Base-by-base conservation (phyloP, 2,797 vertebrate species). In the Pipistrellus nathusii region DNA sequence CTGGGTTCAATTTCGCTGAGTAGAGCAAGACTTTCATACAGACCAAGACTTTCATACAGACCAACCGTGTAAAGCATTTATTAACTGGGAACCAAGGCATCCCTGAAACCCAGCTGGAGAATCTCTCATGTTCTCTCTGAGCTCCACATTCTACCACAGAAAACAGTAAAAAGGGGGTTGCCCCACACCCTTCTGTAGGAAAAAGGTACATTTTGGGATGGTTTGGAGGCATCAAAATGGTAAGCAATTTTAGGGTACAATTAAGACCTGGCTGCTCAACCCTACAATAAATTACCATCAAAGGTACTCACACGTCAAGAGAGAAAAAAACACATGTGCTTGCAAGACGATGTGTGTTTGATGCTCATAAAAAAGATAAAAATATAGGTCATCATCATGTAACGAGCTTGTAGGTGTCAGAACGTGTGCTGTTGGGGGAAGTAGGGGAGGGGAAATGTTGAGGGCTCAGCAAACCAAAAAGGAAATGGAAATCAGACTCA, bases 361-460 rank as follows among this genome's bases (percentile, higher is more conserved):
- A 98, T 98, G 98, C 98, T 98, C 97, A 98, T 98, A 98, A 98
- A 98, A 98, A 95, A 64, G 88, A 97, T 98, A 98, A 97, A 98
- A 97, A 97, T 81, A 97, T 97, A 98, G 97, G 97, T 97, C 97
- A 97, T 97, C 93, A 97, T 97, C 97, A 93, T 92, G 95, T 96
- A 92, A 97, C 23, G 73, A 97, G 96, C 97, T 97, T 95, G 80
- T 73, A 92, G 92, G 96, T 97, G 97, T 97, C 96, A 83, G 96
- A 85, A 91, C 95, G 69, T 73, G 66, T 1, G 38, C 71, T 92
- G 78, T 92, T 86, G 92, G 94, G 92, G 11, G 59, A 95, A 66
- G 4, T 1, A 86, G 41, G 77, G 88, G 76, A 83, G 93, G 85
- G 81, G 88, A 35, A 90, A 46, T 51, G 1, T 3, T 80, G 55